A percentile compares a stretch with the other conserved stretches of the same genome.
Conservation (phyloP, 2,888 invertebrate genomes). For the Aphodius granarius region DNA sequence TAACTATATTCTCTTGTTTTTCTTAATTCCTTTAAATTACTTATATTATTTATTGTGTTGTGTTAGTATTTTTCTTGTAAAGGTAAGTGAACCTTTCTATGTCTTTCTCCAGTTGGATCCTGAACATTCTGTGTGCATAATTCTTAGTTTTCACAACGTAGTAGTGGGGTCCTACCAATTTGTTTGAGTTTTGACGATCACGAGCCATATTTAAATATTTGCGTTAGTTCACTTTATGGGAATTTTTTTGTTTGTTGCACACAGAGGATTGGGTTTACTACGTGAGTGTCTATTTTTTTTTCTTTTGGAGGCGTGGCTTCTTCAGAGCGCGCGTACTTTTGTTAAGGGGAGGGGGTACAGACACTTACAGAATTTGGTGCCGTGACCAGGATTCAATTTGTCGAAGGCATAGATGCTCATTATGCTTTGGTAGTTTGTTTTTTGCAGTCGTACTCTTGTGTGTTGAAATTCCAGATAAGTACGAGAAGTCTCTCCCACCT, state of each 20-base stretch:
- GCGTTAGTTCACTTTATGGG: background rate
- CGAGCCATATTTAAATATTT: too few relatives aligned
- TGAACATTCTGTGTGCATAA: too few relatives aligned
- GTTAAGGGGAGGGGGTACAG: background rate
- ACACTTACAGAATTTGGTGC: background rate
- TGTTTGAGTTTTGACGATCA: too few relatives aligned
- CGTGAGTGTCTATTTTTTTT: background rate
- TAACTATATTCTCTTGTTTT: too few relatives aligned
- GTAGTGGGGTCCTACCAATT: too few relatives aligned
- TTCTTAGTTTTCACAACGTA: too few relatives aligned
- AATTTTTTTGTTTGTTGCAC: background rate
- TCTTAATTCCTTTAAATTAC: too few relatives aligned
- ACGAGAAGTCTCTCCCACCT: too few relatives aligned
- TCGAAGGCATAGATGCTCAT: background rate
- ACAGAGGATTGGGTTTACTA: background rate
- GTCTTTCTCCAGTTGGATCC: too few relatives aligned
- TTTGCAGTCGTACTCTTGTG: background rate
- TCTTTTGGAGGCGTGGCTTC: background rate
- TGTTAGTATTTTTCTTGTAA: too few relatives aligned
- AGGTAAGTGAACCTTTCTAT: too few relatives aligned
- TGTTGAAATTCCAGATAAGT: background rate
- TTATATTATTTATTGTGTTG: too few relatives aligned
- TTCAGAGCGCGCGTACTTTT: background rate
- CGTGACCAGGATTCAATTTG: background rate
- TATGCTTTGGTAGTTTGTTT: background rate